Conservation (phyloP, 2,888 invertebrate species). For the Drosophila bunnanda region DNA sequence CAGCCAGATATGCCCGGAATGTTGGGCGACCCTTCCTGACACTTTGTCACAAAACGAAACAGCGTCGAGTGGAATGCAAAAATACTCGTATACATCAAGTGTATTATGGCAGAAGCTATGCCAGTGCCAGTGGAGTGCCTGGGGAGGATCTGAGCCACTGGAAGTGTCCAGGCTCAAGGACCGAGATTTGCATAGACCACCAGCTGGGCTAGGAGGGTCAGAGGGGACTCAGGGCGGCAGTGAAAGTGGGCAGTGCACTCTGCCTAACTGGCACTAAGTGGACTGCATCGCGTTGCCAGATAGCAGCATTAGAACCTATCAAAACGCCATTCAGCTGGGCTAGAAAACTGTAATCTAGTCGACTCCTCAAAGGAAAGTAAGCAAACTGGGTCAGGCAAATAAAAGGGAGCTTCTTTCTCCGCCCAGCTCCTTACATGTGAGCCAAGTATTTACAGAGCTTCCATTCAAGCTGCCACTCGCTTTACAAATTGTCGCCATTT, state of each 20-base stretch:
- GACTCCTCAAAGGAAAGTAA: slow-evolving; percentile 30
- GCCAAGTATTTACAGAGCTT: slow-evolving; percentile 61
- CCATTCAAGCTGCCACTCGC: slow-evolving; percentile 20
- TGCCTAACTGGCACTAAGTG: slow-evolving; percentile 70
- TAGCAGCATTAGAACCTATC: slow-evolving; percentile 77
- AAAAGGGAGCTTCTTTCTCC: slow-evolving; percentile 15
- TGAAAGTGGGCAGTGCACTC: slow-evolving; percentile 60
- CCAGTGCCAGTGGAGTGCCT: slow-evolving; percentile 25
- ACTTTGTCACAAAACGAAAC: slow-evolving; percentile 74
- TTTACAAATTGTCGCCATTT: slow-evolving; percentile 77
- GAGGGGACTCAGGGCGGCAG: slow-evolving; percentile 62
- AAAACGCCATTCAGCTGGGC: slow-evolving; percentile 70
- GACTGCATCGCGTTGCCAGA: slow-evolving; percentile 74
- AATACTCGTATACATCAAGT: slow-evolving; percentile 56
- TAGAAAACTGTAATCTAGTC: slow-evolving; percentile 74
- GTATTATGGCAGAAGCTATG: slow-evolving; percentile 53
- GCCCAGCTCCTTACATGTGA: slow-evolving; percentile 32
- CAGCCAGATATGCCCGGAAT: slow-evolving; percentile 64
- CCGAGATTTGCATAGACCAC: slow-evolving; percentile 65
- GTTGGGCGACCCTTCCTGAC: slow-evolving; percentile 64
- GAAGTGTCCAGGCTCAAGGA: slow-evolving; percentile 56
- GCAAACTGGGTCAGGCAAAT: slow-evolving; percentile 74
- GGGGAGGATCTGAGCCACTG: slow-evolving; percentile 11
- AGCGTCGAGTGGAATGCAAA: slow-evolving; percentile 60
- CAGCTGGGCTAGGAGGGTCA: slow-evolving; percentile 28